Evolutionary conservation across 2,888 invertebrate species (phyloP).

Genomic region (Hetaerina titia): DNA sequence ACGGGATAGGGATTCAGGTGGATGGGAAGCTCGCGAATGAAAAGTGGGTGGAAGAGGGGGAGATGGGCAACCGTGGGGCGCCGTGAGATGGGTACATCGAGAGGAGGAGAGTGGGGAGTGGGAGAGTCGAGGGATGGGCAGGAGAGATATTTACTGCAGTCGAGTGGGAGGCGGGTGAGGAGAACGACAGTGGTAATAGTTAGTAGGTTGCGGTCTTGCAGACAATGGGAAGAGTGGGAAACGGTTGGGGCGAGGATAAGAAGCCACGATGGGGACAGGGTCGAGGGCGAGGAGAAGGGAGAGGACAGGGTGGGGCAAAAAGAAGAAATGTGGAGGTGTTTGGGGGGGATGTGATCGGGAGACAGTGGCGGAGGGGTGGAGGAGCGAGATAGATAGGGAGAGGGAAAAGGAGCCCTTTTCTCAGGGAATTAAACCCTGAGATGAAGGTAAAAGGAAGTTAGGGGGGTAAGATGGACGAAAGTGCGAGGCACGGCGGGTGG

Average conservation of each 20-base stretch:
- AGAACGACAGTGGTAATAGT: background rate
- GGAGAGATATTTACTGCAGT: conserved; percentile 11
- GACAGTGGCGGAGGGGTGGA: background rate
- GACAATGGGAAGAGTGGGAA: background rate
- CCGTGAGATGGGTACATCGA: background rate
- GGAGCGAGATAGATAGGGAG: background rate
- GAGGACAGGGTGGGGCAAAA: background rate
- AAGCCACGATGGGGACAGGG: background rate
- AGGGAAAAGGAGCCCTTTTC: conserved; percentile 18
- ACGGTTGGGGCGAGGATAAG: background rate
- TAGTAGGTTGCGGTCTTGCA: conserved; percentile 12
- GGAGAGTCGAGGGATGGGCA: background rate
- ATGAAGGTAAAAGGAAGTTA: background rate
- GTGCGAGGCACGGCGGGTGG: background rate
- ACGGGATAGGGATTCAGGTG: no score
- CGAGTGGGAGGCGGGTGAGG: background rate
- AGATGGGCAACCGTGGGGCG: background rate
- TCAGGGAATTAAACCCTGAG: conserved; percentile 50
- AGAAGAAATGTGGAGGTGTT: background rate
- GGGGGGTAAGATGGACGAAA: background rate
- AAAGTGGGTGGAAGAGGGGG: background rate
- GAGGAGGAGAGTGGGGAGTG: background rate
- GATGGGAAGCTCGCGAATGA: background rate
- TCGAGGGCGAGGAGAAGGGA: background rate
- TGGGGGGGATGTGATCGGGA: background rate